Conservation (phyloP, 2,888 invertebrate species). For the Autographa gamma region DNA sequence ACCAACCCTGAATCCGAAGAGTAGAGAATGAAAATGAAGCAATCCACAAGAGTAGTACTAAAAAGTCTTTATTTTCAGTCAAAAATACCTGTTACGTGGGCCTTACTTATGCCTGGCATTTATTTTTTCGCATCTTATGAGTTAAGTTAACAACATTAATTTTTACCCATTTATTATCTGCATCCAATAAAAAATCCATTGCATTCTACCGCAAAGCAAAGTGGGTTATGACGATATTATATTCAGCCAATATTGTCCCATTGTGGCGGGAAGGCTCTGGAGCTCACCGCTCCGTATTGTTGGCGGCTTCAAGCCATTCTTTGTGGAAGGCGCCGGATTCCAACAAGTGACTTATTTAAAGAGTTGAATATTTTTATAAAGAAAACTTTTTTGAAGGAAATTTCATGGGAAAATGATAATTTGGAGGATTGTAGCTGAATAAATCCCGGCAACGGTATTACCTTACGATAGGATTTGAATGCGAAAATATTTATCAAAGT, state of each 20-base stretch:
- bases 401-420: not conserved
- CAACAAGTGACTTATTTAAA: slow-evolving; percentile 4
- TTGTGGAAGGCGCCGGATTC: slow-evolving; percentile 1
- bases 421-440: no score
- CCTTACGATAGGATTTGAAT: no score
- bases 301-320: not conserved
- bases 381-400: not conserved
- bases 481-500: no score
- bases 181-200: not conserved
- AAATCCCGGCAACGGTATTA: no score
- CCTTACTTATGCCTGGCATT: no score
- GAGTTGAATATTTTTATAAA: slow-evolving; percentile 1
- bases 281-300: slow-evolving; percentile 1
- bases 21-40: no score
- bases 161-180: no score
- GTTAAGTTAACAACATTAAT: not conserved
- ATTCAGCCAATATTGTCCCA: slow-evolving; percentile 4
- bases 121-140: no score
- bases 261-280: not conserved
- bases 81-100: no score
- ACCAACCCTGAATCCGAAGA: no score
- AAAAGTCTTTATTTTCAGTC: no score
- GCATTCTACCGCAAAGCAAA: not conserved
- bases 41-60: no score
- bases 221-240: slow-evolving; percentile 2